Evolutionary conservation across 2,113 vertebrate genomes (phyloP).

Genomic region (Anguilla japonica): DNA sequence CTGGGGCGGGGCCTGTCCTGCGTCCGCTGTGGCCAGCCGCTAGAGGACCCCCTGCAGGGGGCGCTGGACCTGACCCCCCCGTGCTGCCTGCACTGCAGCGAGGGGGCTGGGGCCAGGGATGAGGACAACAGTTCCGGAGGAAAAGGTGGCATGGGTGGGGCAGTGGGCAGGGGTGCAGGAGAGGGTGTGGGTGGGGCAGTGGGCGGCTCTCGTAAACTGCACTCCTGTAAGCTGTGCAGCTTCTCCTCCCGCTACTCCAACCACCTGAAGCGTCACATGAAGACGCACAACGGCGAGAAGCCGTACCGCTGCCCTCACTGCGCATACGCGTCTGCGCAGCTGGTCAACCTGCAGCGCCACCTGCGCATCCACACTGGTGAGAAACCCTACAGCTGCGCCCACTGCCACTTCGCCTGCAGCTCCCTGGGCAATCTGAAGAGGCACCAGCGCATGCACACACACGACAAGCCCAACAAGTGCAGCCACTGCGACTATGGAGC

Average conservation of each 20-base stretch:
- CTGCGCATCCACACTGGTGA: constrained; percentile 80
- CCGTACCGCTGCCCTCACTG: constrained; percentile 78
- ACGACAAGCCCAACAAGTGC: constrained; percentile 76
- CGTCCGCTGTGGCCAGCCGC: constrained; percentile 69
- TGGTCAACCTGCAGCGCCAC: constrained; percentile 81
- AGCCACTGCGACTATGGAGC: constrained; percentile 75
- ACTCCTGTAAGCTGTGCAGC: constrained; percentile 78
- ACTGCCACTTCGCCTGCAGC: constrained; percentile 80
- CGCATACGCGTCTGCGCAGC: constrained; percentile 78
- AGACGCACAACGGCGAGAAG: constrained; percentile 83
- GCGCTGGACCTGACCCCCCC: constrained; percentile 21
- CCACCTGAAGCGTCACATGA: constrained; percentile 83
- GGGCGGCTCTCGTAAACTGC: constrained; percentile 58
- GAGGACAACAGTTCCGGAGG: background rate
- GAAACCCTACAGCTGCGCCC: constrained; percentile 77
- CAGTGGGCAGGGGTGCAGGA: background rate
- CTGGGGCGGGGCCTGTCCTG: constrained; percentile 57
- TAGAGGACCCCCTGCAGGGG: constrained; percentile 41
- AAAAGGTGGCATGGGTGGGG: background rate
- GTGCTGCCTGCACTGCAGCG: constrained; percentile 57
- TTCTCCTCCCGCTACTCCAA: constrained; percentile 82
- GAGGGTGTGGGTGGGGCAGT: background rate
- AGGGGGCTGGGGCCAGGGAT: constrained; percentile 2
- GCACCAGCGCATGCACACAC: constrained; percentile 76
- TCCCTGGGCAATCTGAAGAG: constrained; percentile 78